Evolutionary conservation across 1,140 invertebrate species (phyloP).

Genomic region (Wasmannia auropunctata): DNA sequence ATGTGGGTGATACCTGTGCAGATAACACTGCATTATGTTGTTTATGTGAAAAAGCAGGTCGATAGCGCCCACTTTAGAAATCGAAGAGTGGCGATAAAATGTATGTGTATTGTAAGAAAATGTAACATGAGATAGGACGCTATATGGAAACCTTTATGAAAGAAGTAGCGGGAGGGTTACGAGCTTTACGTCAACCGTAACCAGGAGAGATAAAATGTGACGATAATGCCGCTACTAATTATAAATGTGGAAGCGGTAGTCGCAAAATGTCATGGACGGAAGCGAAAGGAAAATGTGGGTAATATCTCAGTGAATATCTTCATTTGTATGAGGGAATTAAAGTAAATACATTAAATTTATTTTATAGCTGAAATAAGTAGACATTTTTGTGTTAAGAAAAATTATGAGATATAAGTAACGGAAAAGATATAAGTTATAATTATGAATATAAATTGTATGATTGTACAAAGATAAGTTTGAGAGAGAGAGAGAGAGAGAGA

Average conservation of each 20-base stretch:
- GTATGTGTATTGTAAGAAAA: background rate
- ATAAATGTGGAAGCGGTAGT: constrained; percentile 15
- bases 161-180: background rate
- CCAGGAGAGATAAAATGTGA: background rate
- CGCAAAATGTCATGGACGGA: constrained; percentile 13
- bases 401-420: constrained; percentile 4
- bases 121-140: background rate
- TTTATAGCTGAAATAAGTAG: background rate
- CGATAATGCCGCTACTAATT: constrained; percentile 1
- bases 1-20: background rate
- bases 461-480: background rate
- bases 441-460: background rate
- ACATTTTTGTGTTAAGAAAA: background rate
- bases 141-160: background rate
- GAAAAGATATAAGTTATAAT: background rate
- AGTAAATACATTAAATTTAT: background rate
- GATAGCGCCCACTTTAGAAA: background rate
- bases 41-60: background rate
- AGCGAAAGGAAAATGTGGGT: background rate
- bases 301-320: background rate
- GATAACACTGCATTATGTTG: background rate
- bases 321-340: background rate
- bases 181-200: constrained; percentile 18
- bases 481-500: background rate
- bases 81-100: background rate